These are phyloP conservation scores for Micrastur ruficollis DNA, from an alignment of 2,797 vertebrate genomes.

Conservation along the genomic window DNA sequence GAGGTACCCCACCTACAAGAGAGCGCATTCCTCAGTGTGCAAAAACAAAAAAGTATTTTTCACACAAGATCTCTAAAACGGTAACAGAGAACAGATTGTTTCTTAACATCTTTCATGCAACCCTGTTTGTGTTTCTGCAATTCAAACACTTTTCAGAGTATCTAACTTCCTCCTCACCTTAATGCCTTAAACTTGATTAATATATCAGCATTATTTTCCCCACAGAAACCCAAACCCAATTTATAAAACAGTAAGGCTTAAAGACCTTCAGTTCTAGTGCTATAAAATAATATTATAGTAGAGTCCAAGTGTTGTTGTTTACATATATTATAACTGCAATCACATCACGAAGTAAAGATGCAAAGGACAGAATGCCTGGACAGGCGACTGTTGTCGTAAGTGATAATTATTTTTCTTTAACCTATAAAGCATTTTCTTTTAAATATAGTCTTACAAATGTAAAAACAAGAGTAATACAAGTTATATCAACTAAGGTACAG, in stretches of 20 bases:
- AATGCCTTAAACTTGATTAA: not conserved
- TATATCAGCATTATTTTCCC: not conserved
- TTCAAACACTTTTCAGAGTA: not conserved
- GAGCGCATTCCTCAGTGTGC: not conserved
- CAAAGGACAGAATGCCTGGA: not conserved
- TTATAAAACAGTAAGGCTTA: not conserved
- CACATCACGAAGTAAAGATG: not conserved
- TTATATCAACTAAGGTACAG: not conserved
- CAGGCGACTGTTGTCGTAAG: not conserved
- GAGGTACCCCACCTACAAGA: conserved; percentile 33
- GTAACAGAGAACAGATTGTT: conserved; percentile 3
- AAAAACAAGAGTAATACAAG: not conserved
- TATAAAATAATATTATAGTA: not conserved
- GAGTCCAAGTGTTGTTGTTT: not conserved
- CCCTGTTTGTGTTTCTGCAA: conserved; percentile 7
- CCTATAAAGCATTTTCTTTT: not conserved
- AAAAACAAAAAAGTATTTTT: not conserved
- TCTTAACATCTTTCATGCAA: not conserved
- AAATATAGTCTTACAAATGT: not conserved
- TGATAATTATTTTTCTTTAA: not conserved
- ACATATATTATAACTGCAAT: not conserved
- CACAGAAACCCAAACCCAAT: not conserved
- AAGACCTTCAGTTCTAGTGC: not conserved
- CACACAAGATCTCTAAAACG: not conserved
- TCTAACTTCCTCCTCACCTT: not conserved